These are phyloP conservation scores for Linnaemya vulpina DNA, from an alignment of 2,888 invertebrate species.

Conservation along the genomic window DNA sequence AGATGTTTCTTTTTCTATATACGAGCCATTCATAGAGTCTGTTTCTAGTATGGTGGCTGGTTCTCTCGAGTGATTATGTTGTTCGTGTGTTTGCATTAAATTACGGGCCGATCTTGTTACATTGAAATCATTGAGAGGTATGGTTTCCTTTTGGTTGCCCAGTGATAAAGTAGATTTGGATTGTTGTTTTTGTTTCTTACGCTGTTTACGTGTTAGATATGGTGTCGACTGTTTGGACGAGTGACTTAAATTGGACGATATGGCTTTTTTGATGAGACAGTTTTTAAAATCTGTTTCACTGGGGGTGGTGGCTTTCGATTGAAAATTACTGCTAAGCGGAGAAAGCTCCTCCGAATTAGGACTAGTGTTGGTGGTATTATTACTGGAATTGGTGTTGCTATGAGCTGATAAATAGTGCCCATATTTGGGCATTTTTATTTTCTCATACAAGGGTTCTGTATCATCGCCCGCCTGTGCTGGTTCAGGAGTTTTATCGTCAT, in stretches of 20 bases:
- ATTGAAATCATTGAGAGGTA: constrained; percentile 69
- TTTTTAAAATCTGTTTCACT: constrained; percentile 74
- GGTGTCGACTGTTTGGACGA: constrained; percentile 75
- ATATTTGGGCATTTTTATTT: constrained; percentile 84
- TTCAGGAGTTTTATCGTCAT: constrained; percentile 80
- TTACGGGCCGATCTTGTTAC: constrained; percentile 73
- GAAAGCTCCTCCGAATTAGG: constrained; percentile 84
- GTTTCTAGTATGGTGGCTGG: constrained; percentile 55
- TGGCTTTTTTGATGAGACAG: constrained; percentile 70
- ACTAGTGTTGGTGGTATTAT: constrained; percentile 81
- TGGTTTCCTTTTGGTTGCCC: constrained; percentile 57
- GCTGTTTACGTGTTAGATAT: constrained; percentile 76
- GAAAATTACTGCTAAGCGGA: constrained; percentile 77
- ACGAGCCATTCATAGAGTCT: constrained; percentile 79
- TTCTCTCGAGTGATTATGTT: background rate
- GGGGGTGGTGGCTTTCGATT: constrained; percentile 81
- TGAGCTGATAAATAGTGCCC: constrained; percentile 83
- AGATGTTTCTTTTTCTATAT: constrained; percentile 87
- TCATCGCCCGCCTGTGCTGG: constrained; percentile 82
- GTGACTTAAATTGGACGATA: constrained; percentile 48
- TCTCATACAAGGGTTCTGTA: constrained; percentile 79
- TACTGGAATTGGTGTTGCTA: constrained; percentile 86
- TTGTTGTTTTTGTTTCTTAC: constrained; percentile 76
- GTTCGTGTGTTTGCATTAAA: constrained; percentile 69
- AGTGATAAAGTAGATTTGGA: constrained; percentile 74